Conservation (phyloP, 2,888 invertebrate species). For the Pterobdella sp. region DNA sequence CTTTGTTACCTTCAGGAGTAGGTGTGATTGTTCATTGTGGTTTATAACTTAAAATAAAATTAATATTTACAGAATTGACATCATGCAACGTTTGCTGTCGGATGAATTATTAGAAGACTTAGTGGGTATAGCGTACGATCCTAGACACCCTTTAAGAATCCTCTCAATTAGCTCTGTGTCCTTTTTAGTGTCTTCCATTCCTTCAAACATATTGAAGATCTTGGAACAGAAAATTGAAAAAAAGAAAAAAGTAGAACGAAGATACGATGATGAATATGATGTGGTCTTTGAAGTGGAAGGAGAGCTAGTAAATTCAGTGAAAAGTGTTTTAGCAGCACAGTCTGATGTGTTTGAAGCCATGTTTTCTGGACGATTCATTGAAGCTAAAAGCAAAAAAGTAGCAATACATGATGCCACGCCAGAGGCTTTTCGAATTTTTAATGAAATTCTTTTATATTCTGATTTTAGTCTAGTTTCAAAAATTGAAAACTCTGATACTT, state of each 20-base stretch:
- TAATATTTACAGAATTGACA: too few relatives aligned
- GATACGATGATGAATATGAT: neutral
- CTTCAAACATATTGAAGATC: neutral
- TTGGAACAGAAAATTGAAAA: neutral
- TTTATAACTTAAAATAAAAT: too few relatives aligned
- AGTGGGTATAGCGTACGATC: neutral
- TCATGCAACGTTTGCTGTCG: too few relatives aligned
- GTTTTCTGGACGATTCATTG: neutral
- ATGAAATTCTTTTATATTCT: neutral
- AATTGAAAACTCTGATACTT: neutral
- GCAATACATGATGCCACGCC: neutral
- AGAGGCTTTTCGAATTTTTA: neutral
- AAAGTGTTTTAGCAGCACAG: neutral
- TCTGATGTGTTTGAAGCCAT: constrained; percentile 2
- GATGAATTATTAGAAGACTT: neutral
- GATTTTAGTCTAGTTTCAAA: neutral
- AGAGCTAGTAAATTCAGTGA: neutral
- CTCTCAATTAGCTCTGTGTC: neutral
- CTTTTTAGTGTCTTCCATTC: neutral
- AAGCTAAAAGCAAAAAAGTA: neutral
- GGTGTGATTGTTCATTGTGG: too few relatives aligned
- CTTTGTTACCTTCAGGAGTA: too few relatives aligned
- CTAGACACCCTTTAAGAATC: neutral
- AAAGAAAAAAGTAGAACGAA: too few relatives aligned
- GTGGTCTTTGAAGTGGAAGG: neutral